Percentiles rank a stretch among this genome's conserved stretches.
phyloP scores from a whole-genome alignment of 92 coral and sea anemone genomes.

The Palythoa grandiflora region DNA sequence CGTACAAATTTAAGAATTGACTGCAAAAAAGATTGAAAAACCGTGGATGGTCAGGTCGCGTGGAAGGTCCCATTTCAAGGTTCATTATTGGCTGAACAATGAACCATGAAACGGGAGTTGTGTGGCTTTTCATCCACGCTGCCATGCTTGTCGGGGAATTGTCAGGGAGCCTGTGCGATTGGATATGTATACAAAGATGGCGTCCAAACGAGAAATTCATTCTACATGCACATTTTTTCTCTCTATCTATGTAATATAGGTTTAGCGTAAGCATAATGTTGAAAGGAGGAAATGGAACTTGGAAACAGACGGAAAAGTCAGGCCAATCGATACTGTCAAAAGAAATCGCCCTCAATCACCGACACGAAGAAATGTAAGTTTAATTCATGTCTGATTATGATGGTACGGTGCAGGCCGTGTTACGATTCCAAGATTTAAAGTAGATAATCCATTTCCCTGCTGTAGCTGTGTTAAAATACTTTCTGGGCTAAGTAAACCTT shows the following conservation, averaged over 20 bases:
- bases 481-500: too few species aligned
- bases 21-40: too few species aligned
- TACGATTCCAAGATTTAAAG: too few species aligned
- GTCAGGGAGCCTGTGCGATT: not conserved
- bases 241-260: not conserved
- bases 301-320: not conserved
- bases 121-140: too few species aligned
- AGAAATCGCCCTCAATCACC: constrained; percentile 32
- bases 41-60: too few species aligned
- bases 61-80: too few species aligned
- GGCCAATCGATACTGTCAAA: constrained; percentile 15
- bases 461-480: too few species aligned
- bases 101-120: too few species aligned
- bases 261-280: not conserved
- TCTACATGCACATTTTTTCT: not conserved
- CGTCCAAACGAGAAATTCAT: not conserved
- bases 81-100: too few species aligned
- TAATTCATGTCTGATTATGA: not conserved
- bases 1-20: too few species aligned
- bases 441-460: too few species aligned
- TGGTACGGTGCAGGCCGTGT: too few species aligned
- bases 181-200: not conserved
- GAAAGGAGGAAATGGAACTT: not conserved
- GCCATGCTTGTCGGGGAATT: not conserved
- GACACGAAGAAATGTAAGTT: constrained; percentile 43